phyloP scores from a whole-genome alignment of 2,888 invertebrate species.

The Odontothrips loti region DNA sequence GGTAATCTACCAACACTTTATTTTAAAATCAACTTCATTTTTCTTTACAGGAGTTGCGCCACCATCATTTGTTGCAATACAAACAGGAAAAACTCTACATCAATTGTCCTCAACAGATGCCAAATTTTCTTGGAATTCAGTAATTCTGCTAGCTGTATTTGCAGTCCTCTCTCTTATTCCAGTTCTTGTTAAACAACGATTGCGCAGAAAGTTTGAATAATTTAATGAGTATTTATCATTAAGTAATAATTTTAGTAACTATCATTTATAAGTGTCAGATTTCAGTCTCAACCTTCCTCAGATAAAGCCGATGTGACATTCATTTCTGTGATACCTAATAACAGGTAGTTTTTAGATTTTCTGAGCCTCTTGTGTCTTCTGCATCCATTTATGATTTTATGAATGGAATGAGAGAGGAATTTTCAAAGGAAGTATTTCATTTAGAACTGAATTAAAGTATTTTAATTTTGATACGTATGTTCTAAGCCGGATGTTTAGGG shows the following conservation, averaged over 20 bases:
- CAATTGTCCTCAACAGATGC: constrained; percentile 83
- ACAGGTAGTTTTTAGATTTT: background rate
- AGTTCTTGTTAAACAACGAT: constrained; percentile 74
- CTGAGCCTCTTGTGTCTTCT: background rate
- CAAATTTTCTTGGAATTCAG: constrained; percentile 83
- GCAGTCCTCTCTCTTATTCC: constrained; percentile 83
- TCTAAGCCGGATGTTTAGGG: too few species aligned
- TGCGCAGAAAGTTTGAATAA: constrained; percentile 73
- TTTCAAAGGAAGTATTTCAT: background rate
- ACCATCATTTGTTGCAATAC: constrained; percentile 95
- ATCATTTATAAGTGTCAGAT: background rate
- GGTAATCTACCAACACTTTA: background rate
- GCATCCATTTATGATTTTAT: background rate
- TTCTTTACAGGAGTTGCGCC: constrained; percentile 78
- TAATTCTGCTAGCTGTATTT: constrained; percentile 70
- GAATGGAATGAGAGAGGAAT: background rate
- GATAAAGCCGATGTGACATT: background rate
- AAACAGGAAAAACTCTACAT: constrained; percentile 94
- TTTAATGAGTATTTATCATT: background rate
- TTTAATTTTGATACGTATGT: too few species aligned
- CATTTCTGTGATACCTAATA: background rate
- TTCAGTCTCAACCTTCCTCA: background rate
- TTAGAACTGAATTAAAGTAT: background rate
- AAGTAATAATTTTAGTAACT: background rate
- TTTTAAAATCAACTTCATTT: background rate